phyloP scores from a whole-genome alignment of 2,113 vertebrate genomes.

The Myodes glareolus region DNA sequence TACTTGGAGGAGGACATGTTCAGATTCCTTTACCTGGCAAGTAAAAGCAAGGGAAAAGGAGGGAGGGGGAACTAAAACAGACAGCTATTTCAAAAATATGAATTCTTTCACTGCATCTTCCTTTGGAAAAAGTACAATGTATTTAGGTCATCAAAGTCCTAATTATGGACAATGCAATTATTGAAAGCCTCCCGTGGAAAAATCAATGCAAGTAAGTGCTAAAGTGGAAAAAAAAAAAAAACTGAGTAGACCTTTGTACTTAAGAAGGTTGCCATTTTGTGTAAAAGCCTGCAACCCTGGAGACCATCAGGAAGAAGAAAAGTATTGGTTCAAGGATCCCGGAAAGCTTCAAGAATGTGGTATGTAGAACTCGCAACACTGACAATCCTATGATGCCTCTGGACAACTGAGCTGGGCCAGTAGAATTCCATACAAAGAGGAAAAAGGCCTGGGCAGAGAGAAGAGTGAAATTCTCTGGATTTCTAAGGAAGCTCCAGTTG shows the following conservation, averaged over 20 bases:
- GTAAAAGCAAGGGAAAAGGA: neutral
- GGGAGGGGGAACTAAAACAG: neutral
- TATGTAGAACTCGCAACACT: slow-evolving; percentile 54
- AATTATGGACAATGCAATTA: neutral
- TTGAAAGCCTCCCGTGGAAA: neutral
- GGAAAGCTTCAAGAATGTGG: slow-evolving; percentile 56
- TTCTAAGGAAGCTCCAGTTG: neutral
- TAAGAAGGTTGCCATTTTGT: neutral
- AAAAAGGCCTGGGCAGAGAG: neutral
- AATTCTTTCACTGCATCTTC: neutral
- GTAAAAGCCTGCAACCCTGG: neutral
- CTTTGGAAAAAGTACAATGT: slow-evolving; percentile 15
- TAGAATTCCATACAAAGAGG: slow-evolving; percentile 66
- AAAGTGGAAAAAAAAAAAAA: neutral
- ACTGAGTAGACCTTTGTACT: neutral
- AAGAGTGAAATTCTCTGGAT: neutral
- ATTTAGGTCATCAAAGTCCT: slow-evolving; percentile 25
- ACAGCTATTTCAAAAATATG: slow-evolving; percentile 20
- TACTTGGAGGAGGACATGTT: neutral
- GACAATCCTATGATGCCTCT: slow-evolving; percentile 60
- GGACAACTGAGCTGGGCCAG: slow-evolving; percentile 26
- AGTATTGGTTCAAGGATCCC: neutral
- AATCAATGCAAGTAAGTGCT: neutral
- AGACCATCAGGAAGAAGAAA: slow-evolving; percentile 20
- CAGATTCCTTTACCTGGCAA: neutral